Conservation (phyloP, 2,888 invertebrate species). For the Argyresthia albistria region DNA sequence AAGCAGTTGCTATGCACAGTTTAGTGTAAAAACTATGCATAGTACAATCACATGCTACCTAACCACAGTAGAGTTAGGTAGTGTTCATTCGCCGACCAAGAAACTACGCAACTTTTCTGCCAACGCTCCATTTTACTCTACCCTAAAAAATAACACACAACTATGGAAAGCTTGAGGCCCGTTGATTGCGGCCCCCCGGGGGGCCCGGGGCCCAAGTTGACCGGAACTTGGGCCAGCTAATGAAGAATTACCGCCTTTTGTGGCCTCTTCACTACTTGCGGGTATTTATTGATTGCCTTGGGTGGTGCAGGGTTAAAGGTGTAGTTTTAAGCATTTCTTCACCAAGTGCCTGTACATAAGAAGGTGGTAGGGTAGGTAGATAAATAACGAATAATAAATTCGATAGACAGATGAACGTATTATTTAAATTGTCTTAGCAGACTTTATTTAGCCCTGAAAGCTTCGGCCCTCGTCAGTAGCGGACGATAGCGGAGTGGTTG, state of each 20-base stretch:
- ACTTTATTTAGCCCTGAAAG: too few relatives aligned
- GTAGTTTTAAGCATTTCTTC: not conserved
- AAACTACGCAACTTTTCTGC: not conserved
- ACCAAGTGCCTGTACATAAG: too few relatives aligned
- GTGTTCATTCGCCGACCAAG: not conserved
- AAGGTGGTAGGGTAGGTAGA: too few relatives aligned
- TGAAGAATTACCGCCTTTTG: conserved; percentile 63
- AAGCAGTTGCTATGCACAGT: too few relatives aligned
- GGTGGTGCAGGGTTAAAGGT: conserved; percentile 1
- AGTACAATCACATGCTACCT: not conserved
- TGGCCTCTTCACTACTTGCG: conserved; percentile 12
- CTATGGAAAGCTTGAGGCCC: conserved; percentile 7
- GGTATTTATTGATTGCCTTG: conserved; percentile 2
- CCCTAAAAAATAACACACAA: conserved; percentile 9
- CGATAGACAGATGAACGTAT: too few relatives aligned
- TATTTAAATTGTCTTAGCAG: too few relatives aligned
- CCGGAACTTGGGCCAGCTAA: conserved; percentile 51
- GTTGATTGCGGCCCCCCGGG: conserved; percentile 57
- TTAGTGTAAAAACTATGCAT: not conserved
- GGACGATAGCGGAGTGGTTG: too few relatives aligned
- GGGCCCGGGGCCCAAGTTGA: conserved; percentile 43
- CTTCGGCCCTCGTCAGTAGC: too few relatives aligned
- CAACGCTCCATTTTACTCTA: not conserved
- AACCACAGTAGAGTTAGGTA: not conserved
- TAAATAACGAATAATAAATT: too few relatives aligned